Base-by-base conservation (phyloP, 2,888 invertebrate genomes). In the Cryptus viduatorius region DNA sequence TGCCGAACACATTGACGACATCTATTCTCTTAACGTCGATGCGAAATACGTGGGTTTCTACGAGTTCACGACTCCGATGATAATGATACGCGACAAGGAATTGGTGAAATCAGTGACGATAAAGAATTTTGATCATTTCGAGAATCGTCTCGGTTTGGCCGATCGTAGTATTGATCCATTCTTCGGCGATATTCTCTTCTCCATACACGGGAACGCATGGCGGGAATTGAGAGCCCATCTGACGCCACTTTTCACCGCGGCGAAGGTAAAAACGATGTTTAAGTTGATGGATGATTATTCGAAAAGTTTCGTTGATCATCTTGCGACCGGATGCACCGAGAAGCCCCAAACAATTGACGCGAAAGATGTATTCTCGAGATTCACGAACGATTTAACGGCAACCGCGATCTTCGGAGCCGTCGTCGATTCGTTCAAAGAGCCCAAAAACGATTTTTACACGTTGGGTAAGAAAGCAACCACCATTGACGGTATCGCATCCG, bases 11-110 rank as follows among this genome's bases (percentile, higher is more conserved):
- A 12, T 61, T 5, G 7, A 14, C 4, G 61, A 37, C 24, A 5
- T 29, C 29, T 61, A 61, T 14, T 12, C 14, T 7, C 14, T 61
- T 7, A 14, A 61, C n/a, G 61, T n/a, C 3, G 31, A 61, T 14
- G 61, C 61, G 5, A 14, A 61, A 37, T 61, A 61, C 37, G 61
- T 61, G 7, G 61, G 61, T 61, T 3, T 14, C n/a, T 37, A 24
- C n/a, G 61, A 37, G n/a, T 61, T 61, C 31, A n/a, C n/a, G 3
- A 37, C 29, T n/a, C 61, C 61, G 37, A 29, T 61, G 37, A 19
- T 61, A 16, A 61, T 61, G 61, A 31, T 61, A 4, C 24, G 37
- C 7, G 24, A 24, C 2, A 24, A 7, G n/a, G 37, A 61, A 37
- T 3, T 61, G n/a, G 31, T 31, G 0, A 61, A 61, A 29, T 29